Base-by-base conservation (phyloP, 2,888 invertebrate species). In the Rhyacophila evoluta region DNA sequence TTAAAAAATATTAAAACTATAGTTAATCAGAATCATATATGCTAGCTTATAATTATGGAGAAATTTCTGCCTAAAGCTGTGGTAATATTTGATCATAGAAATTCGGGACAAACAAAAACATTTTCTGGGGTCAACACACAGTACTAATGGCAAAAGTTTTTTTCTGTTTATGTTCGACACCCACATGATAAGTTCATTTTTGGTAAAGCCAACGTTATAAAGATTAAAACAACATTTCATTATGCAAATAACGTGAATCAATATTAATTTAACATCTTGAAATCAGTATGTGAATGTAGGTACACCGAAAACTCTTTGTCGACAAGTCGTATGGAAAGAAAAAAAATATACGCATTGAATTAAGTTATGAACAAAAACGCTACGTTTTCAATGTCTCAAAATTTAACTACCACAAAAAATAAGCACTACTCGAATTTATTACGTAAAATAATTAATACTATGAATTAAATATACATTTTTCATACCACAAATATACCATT, bases 171-270 rank as follows among this genome's bases (percentile, higher is more conserved):
- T 71, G 74, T 67, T n/a, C 12, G 67, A 70, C 77, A 69, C 81
- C 81, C 79, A 81, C 81, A 38, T 78, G 73, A 75, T 77, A 75
- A 28, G 69, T 78, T 67, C 79, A 33, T 78, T 81, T 81, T 81
- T 81, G 81, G 79, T 79, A 79, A 81, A 73, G 39, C 70, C 79
- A 78, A 81, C 81, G 28, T 74, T 78, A 79, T 81, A 78, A 81
- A 80, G 74, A 75, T 77, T 71, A 69, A 79, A 79, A 79, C 75
- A 77, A 71, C 77, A 73, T 79, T 81, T 81, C 77, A 73, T 71
- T 75, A 71, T 75, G 75, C 79, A 79, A 79, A 79, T 77, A 71
- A 78, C 28, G 75, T 75, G 73, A 71, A 71, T 71, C 72, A 74
- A 78, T 75, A 67, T 72, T 29, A 39, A 72, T 38, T 36, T 39